These are phyloP conservation scores for Coccyzus lansbergi DNA, from an alignment of 2,797 vertebrate genomes.

Conservation along the genomic window DNA sequence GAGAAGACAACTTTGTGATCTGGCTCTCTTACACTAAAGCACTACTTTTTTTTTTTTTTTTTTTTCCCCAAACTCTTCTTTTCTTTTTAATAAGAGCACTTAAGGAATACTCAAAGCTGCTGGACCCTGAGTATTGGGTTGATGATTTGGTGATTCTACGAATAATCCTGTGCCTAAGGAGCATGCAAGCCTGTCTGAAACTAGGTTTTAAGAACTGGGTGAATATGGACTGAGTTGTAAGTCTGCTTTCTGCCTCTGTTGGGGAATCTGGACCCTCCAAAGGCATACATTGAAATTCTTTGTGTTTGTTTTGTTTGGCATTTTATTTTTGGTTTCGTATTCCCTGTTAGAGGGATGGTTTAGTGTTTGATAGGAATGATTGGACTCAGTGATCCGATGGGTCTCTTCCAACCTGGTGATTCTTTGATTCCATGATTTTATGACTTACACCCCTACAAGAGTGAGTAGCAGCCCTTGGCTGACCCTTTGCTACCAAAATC, in stretches of 20 bases:
- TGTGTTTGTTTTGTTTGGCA: background rate
- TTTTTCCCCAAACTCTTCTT: no score
- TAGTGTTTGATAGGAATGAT: no score
- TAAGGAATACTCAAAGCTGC: background rate
- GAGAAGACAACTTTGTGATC: background rate
- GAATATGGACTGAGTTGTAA: background rate
- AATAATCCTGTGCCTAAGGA: background rate
- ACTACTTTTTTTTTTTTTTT: background rate
- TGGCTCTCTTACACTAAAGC: background rate
- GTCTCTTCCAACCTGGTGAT: no score
- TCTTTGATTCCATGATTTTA: no score
- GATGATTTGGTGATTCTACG: no score
- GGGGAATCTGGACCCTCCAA: background rate
- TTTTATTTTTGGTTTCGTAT: background rate
- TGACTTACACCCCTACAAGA: background rate
- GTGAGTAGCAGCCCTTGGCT: background rate
- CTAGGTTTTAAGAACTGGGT: background rate
- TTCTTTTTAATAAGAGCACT: no score
- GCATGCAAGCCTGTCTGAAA: no score
- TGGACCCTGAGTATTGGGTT: accelerated
- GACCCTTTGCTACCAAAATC: background rate
- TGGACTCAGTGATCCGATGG: no score
- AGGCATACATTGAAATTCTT: background rate
- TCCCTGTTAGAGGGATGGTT: no score
- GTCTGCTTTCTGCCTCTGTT: background rate